These are phyloP conservation scores for Varroa destructor DNA, from an alignment of 1,140 invertebrate species.

Conservation along the genomic window DNA sequence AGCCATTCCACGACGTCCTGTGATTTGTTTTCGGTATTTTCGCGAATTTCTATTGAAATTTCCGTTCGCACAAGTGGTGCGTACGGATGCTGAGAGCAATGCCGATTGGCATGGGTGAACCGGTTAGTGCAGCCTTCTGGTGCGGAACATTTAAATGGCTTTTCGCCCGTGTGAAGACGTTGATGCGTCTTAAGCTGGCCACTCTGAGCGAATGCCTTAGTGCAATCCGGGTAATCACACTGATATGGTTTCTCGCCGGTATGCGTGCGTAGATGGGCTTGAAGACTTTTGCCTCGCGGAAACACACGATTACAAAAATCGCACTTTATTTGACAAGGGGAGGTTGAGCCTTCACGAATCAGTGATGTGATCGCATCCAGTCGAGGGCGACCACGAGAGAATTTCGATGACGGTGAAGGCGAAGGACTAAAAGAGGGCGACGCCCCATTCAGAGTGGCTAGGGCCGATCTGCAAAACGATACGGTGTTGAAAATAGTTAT, in stretches of 20 bases:
- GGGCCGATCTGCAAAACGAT: neutral
- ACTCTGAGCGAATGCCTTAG: slow-evolving; percentile 62
- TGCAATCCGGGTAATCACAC: slow-evolving; percentile 63
- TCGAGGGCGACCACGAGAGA: slow-evolving; percentile 52
- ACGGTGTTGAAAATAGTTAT: neutral
- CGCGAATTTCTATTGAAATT: neutral
- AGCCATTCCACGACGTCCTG: slow-evolving; percentile 16
- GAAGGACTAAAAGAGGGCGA: slow-evolving; percentile 6
- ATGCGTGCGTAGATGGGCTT: slow-evolving; percentile 65
- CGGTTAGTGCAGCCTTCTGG: slow-evolving; percentile 50
- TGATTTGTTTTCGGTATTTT: slow-evolving; percentile 24
- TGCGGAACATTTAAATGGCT: slow-evolving; percentile 60
- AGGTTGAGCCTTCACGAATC: slow-evolving; percentile 57
- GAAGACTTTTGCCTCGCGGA: slow-evolving; percentile 62
- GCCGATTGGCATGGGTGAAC: slow-evolving; percentile 67
- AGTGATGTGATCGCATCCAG: slow-evolving; percentile 56
- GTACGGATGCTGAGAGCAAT: slow-evolving; percentile 47
- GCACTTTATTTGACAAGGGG: slow-evolving; percentile 59
- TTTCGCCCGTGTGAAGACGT: slow-evolving; percentile 63
- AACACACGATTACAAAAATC: slow-evolving; percentile 59
- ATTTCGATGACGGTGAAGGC: slow-evolving; percentile 20
- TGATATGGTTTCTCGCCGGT: slow-evolving; percentile 64
- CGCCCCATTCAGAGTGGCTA: neutral
- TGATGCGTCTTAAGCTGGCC: slow-evolving; percentile 71
- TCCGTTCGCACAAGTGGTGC: slow-evolving; percentile 37